phyloP scores from a whole-genome alignment of 2,113 vertebrate genomes.

The Oceanodroma tethys region DNA sequence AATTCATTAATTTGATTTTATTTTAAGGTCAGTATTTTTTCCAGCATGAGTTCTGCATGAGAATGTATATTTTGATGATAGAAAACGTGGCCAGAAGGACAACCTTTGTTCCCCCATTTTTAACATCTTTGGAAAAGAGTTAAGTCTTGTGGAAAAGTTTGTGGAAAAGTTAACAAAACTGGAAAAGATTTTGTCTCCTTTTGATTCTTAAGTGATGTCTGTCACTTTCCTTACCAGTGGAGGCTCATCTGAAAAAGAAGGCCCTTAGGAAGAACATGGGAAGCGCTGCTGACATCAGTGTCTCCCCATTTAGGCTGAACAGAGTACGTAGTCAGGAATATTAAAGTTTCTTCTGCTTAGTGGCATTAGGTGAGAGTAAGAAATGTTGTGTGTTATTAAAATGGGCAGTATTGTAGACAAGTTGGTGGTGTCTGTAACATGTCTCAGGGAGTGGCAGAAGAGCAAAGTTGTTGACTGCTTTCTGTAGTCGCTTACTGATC shows the following conservation, averaged over 20 bases:
- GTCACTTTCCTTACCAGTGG: background rate
- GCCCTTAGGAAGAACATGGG: background rate
- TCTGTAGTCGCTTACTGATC: background rate
- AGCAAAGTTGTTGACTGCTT: background rate
- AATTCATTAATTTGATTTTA: background rate
- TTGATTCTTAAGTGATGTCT: background rate
- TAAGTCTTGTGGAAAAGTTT: background rate
- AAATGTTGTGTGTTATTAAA: background rate
- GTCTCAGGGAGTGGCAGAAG: background rate
- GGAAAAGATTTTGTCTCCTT: background rate
- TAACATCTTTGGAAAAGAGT: background rate
- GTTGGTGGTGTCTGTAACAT: background rate
- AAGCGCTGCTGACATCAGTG: accelerated
- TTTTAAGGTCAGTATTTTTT: background rate
- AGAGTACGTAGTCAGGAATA: background rate
- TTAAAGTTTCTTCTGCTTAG: background rate
- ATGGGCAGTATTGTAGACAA: background rate
- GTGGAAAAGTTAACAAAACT: background rate
- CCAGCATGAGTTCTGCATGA: background rate
- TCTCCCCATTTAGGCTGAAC: background rate
- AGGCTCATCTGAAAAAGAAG: background rate
- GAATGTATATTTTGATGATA: background rate
- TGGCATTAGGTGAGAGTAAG: background rate
- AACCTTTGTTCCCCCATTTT: background rate
- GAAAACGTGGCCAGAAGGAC: background rate